Percentiles rank a stretch among this genome's conserved stretches.
These are phyloP conservation scores for Silurus glanis DNA, from an alignment of 2,113 vertebrate species.

Conservation along the genomic window DNA sequence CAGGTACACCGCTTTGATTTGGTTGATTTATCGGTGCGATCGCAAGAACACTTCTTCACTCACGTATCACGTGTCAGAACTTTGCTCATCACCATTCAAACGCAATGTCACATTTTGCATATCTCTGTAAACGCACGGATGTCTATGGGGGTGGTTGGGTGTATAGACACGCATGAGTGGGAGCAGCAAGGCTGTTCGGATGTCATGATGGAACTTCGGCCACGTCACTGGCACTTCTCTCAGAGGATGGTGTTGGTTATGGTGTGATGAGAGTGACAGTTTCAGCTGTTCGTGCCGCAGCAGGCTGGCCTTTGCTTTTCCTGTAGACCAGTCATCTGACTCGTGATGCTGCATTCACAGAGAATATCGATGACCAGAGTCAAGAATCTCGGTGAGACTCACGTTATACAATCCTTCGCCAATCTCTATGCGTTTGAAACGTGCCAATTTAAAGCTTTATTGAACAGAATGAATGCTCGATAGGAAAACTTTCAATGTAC, in stretches of 20 bases:
- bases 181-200: background rate
- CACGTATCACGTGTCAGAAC: no score
- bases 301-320: slow-evolving; percentile 23
- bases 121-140: slow-evolving; percentile 12
- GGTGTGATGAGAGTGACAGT: slow-evolving; percentile 10
- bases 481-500: no score
- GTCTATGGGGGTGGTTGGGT: background rate
- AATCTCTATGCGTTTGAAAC: slow-evolving; percentile 25
- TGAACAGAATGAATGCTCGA: background rate
- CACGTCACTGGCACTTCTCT: slow-evolving; percentile 5
- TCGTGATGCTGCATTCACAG: slow-evolving; percentile 29
- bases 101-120: slow-evolving; percentile 22
- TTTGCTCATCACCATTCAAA: slow-evolving; percentile 17
- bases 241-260: slow-evolving; percentile 19
- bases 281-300: slow-evolving; percentile 23
- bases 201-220: background rate
- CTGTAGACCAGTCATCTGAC: background rate
- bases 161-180: background rate
- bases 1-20: slow-evolving; percentile 71
- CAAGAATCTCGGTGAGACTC: slow-evolving; percentile 28
- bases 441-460: background rate
- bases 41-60: background rate
- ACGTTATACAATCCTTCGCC: slow-evolving; percentile 6
- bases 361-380: slow-evolving; percentile 11
- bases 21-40: background rate